phyloP scores from a whole-genome alignment of 1,140 invertebrate species.

The Steinernema khuongi region DNA sequence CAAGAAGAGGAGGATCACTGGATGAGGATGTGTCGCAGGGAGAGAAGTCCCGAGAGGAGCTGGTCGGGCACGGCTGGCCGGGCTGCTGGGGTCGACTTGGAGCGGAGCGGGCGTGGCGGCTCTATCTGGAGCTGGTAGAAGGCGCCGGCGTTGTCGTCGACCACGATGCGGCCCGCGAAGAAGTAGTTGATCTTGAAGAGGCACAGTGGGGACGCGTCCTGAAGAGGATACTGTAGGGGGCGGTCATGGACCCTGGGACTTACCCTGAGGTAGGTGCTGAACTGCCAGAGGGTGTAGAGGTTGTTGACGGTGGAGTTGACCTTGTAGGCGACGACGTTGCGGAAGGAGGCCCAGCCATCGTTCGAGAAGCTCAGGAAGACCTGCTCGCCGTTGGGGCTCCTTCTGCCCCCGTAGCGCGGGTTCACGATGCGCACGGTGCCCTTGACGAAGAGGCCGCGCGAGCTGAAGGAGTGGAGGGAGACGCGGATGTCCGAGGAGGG shows the following conservation, averaged over 20 bases:
- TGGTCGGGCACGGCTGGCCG: neutral
- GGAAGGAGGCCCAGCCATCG: neutral
- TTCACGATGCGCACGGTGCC: conserved; percentile 12
- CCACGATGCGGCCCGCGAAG: conserved; percentile 1
- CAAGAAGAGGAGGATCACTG: neutral
- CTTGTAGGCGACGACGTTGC: conserved; percentile 11
- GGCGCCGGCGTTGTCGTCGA: neutral
- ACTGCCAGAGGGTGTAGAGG: conserved; percentile 8
- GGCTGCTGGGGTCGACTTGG: neutral
- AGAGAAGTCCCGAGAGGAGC: neutral
- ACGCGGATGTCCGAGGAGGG: neutral
- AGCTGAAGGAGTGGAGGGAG: neutral
- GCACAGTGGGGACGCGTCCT: conserved; percentile 2
- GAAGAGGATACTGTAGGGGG: neutral
- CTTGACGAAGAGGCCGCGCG: conserved; percentile 9
- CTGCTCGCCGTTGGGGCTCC: neutral
- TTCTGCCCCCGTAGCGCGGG: neutral
- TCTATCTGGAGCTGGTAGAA: conserved; percentile 11
- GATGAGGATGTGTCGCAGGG: neutral
- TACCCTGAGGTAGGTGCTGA: conserved; percentile 13
- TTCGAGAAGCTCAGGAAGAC: conserved; percentile 4
- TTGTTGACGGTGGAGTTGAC: conserved; percentile 7
- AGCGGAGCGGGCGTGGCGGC: neutral
- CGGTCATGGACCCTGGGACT: neutral
- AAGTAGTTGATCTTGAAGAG: conserved; percentile 17